Evolutionary conservation across 2,888 invertebrate genomes (phyloP).

Genomic region (Lasius fuliginosus): DNA sequence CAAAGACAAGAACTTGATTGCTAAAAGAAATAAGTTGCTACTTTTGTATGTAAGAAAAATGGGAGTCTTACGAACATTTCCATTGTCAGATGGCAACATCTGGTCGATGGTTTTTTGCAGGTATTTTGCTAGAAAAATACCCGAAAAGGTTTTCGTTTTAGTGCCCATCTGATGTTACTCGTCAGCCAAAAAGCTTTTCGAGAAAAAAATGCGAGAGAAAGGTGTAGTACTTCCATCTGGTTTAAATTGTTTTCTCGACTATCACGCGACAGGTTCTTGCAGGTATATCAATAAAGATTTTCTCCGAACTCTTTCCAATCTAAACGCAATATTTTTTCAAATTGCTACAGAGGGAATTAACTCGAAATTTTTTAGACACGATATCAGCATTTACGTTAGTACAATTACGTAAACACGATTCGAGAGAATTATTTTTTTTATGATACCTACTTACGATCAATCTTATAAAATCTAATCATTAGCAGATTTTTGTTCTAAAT

Average conservation of each 20-base stretch:
- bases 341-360: not conserved
- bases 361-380: not conserved
- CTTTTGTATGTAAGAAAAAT: not conserved
- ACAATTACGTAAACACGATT: not conserved
- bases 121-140: slow-evolving; percentile 54
- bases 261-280: slow-evolving; percentile 42
- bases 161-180: slow-evolving; percentile 52
- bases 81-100: slow-evolving; percentile 67
- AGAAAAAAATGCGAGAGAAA: slow-evolving; percentile 68
- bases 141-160: slow-evolving; percentile 54
- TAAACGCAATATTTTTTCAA: not conserved
- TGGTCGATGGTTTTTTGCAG: slow-evolving; percentile 69
- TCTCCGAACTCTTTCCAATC: not conserved
- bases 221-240: slow-evolving; percentile 69
- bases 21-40: not conserved
- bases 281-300: not conserved
- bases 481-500: not conserved
- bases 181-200: slow-evolving; percentile 74
- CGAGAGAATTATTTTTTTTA: not conserved
- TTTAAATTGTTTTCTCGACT: slow-evolving; percentile 81
- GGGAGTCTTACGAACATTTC: not conserved
- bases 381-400: not conserved
- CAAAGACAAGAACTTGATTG: not conserved
- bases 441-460: not conserved
- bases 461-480: not conserved